phyloP scores from a whole-genome alignment of 2,797 vertebrate species.

The Scyliorhinus canicula region DNA sequence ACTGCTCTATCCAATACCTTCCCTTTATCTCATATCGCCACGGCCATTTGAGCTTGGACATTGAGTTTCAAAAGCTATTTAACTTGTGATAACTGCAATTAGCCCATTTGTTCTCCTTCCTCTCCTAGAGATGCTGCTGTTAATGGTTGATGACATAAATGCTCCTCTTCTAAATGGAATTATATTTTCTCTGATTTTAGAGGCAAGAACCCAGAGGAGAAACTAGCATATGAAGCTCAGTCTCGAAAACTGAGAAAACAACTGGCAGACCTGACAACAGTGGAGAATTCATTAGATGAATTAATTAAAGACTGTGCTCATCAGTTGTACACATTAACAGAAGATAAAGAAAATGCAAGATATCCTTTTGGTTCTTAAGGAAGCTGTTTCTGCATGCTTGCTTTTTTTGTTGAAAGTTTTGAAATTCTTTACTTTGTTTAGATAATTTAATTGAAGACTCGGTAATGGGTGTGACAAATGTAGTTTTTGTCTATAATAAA shows the following conservation, averaged over 20 bases:
- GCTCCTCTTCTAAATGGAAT: background rate
- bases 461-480: background rate
- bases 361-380: conserved; percentile 71
- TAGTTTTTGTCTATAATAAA: background rate
- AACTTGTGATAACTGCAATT: background rate
- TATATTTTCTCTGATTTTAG: background rate
- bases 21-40: background rate
- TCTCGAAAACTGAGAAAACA: conserved; percentile 62
- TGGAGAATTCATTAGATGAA: conserved; percentile 80
- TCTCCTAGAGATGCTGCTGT: background rate
- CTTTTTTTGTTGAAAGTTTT: background rate
- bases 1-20: background rate
- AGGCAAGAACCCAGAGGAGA: conserved; percentile 41
- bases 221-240: conserved; percentile 42
- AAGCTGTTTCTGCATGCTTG: background rate
- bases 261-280: conserved; percentile 66
- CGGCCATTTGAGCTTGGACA: background rate
- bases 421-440: background rate
- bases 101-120: background rate
- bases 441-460: background rate
- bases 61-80: background rate
- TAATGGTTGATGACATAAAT: background rate
- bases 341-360: conserved; percentile 69
- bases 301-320: conserved; percentile 81
- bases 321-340: conserved; percentile 76